Evolutionary conservation across 2,888 invertebrate genomes (phyloP).

Genomic region (Eupithecia abbreviata): DNA sequence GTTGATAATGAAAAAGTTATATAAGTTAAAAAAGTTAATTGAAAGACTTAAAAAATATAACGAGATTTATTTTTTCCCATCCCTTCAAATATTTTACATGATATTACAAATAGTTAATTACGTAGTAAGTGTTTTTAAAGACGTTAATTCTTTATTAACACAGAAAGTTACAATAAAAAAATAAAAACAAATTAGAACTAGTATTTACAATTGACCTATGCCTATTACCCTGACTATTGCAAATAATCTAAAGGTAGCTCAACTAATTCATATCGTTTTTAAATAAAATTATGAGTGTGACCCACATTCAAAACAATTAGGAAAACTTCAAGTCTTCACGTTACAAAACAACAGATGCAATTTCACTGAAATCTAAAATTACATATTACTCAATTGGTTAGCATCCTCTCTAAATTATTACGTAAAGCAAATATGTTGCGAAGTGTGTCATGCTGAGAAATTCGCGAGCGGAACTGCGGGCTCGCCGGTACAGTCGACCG

Average conservation of each 20-base stretch:
- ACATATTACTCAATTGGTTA: constrained; percentile 49
- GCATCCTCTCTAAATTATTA: constrained; percentile 52
- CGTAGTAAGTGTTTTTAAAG: too few relatives aligned
- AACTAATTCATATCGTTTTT: not conserved
- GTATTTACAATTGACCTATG: too few relatives aligned
- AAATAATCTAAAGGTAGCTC: too few relatives aligned
- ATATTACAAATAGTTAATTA: not conserved
- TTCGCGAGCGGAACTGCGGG: constrained; percentile 51
- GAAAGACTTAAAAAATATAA: not conserved
- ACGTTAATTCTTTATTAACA: too few relatives aligned
- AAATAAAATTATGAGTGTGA: not conserved
- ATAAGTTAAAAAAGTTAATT: not conserved
- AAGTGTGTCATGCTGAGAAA: constrained; percentile 54
- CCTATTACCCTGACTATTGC: too few relatives aligned
- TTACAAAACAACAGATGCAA: constrained; percentile 31
- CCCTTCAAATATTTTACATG: not conserved
- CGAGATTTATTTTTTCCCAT: not conserved
- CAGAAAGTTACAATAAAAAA: too few relatives aligned
- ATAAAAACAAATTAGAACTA: too few relatives aligned
- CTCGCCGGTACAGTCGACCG: constrained; percentile 16
- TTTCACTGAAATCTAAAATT: constrained; percentile 39
- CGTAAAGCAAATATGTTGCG: constrained; percentile 51
- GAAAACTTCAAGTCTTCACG: constrained; percentile 3
- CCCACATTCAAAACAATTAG: not conserved
- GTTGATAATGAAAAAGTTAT: not conserved